These are phyloP conservation scores for Galemys pyrenaicus DNA, from an alignment of 2,113 vertebrate species.

Conservation along the genomic window DNA sequence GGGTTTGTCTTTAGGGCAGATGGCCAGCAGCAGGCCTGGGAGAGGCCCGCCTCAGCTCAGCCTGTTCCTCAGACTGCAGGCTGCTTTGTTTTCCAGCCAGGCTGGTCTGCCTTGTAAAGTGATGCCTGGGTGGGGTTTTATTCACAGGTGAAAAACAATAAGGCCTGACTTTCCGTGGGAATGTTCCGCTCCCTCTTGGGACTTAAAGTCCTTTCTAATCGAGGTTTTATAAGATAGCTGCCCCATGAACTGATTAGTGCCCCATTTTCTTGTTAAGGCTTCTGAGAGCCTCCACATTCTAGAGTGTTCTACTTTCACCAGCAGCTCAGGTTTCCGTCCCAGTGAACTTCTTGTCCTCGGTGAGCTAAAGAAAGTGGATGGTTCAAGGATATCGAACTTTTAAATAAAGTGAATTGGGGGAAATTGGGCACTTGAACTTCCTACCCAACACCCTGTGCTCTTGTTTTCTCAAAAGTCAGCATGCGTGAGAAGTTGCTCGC, in stretches of 20 bases:
- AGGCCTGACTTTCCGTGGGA: not conserved
- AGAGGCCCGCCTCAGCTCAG: not conserved
- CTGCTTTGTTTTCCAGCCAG: not conserved
- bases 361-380: not conserved
- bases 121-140: not conserved
- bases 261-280: not conserved
- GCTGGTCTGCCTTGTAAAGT: not conserved
- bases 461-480: not conserved
- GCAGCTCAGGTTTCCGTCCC: not conserved
- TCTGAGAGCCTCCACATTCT: not conserved
- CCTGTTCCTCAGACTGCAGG: not conserved
- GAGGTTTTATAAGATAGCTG: not conserved
- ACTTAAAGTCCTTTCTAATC: not conserved
- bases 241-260: not conserved
- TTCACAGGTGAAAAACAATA: not conserved
- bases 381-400: not conserved
- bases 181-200: not conserved
- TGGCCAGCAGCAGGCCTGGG: not conserved
- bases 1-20: not conserved
- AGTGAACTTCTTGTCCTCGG: not conserved
- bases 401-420: not conserved
- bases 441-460: not conserved
- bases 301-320: not conserved
- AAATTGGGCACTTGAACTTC: not conserved
- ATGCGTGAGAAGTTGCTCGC: not conserved